A percentile compares a stretch with the other conserved stretches of the same genome.
Conservation (phyloP, 2,888 invertebrate species). For the Trisateles emortualis region DNA sequence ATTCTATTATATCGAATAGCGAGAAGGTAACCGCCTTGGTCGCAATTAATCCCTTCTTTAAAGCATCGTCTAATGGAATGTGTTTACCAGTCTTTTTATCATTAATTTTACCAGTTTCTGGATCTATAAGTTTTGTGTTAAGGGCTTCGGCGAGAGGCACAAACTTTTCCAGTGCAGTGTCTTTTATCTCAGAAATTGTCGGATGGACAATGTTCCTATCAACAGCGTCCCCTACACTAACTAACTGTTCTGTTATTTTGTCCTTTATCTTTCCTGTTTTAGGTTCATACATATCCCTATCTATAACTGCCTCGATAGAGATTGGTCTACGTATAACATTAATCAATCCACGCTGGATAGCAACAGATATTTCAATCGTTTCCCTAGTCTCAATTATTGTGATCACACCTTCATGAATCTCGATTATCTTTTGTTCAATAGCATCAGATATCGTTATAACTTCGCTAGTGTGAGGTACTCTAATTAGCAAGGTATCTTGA, state of each 20-base stretch:
- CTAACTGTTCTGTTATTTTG: conserved; percentile 89
- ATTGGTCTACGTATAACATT: conserved; percentile 90
- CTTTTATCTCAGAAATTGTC: conserved; percentile 93
- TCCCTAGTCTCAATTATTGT: conserved; percentile 90
- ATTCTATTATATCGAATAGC: conserved; percentile 90
- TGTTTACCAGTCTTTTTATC: conserved; percentile 90
- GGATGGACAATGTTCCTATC: conserved; percentile 93
- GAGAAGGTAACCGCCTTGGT: conserved; percentile 91
- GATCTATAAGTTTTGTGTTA: conserved; percentile 89
- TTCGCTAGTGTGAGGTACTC: conserved; percentile 91
- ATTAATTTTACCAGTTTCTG: conserved; percentile 90
- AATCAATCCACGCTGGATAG: conserved; percentile 90
- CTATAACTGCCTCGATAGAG: conserved; percentile 92
- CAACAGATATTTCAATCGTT: conserved; percentile 90
- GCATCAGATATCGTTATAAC: conserved; percentile 93
- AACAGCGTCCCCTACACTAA: conserved; percentile 92
- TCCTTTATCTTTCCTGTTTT: conserved; percentile 91
- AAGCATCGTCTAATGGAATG: conserved; percentile 90
- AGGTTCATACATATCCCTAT: conserved; percentile 90
- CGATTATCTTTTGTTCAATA: conserved; percentile 92
- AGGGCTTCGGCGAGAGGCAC: conserved; percentile 92
- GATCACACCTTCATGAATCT: conserved; percentile 91
- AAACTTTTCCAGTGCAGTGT: conserved; percentile 90
- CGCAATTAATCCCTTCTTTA: conserved; percentile 90
- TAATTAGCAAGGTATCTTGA: conserved; percentile 91